These are phyloP conservation scores for Trichosurus vulpecula DNA, from an alignment of 2,797 vertebrate genomes.

Conservation along the genomic window DNA sequence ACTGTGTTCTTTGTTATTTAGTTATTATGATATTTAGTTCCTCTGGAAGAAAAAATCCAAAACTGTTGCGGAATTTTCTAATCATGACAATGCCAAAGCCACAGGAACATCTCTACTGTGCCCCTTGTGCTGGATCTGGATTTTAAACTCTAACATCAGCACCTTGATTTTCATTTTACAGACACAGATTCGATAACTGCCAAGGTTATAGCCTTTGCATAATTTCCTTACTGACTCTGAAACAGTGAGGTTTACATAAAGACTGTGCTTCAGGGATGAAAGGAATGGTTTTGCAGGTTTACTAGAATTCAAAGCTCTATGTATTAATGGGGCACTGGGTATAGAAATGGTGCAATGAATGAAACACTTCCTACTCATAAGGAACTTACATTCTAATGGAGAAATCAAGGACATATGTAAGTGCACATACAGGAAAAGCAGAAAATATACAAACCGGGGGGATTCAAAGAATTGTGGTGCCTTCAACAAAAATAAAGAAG, in stretches of 20 bases:
- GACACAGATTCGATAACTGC: slow-evolving; percentile 98
- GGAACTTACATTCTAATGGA: neutral
- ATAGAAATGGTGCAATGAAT: neutral
- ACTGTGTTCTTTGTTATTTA: slow-evolving; percentile 92
- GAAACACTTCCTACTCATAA: neutral
- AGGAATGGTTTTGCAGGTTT: slow-evolving; percentile 94
- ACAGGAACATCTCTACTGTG: slow-evolving; percentile 93
- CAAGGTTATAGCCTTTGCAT: slow-evolving; percentile 99
- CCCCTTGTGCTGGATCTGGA: slow-evolving; percentile 92
- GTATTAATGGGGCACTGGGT: slow-evolving; percentile 90
- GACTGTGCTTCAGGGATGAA: slow-evolving; percentile 98
- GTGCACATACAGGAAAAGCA: neutral
- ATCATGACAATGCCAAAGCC: slow-evolving; percentile 99
- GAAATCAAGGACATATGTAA: neutral
- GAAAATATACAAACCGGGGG: neutral
- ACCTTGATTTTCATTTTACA: slow-evolving; percentile 99
- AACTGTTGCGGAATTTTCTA: slow-evolving; percentile 95
- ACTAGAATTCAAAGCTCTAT: slow-evolving; percentile 95
- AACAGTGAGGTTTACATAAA: slow-evolving; percentile 98
- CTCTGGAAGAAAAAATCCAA: slow-evolving; percentile 97
- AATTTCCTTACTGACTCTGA: slow-evolving; percentile 98
- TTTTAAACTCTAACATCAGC: slow-evolving; percentile 97
- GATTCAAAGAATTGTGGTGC: neutral
- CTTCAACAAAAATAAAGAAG: neutral
- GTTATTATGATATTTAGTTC: slow-evolving; percentile 98